Percentiles rank a stretch among this genome's conserved stretches.
Conservation (phyloP, 2,797 vertebrate genomes). For the Siniperca undulata region DNA sequence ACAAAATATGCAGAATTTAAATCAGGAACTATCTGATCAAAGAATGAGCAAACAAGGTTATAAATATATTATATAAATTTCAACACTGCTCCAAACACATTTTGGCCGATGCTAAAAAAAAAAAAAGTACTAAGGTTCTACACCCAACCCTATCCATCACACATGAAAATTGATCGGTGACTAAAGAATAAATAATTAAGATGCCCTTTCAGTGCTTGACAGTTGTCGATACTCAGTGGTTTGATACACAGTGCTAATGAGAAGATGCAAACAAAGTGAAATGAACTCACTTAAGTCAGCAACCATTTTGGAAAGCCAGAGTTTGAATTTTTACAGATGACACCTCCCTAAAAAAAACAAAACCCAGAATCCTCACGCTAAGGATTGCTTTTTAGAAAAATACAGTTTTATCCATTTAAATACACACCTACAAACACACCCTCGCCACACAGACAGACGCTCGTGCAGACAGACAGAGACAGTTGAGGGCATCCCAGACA, state of each 20-base stretch:
- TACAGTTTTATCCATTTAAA: background rate
- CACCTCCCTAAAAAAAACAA: background rate
- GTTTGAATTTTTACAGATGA: background rate
- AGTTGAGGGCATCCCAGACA: slow-evolving; percentile 33
- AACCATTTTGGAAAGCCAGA: background rate
- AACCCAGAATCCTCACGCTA: too few relatives aligned
- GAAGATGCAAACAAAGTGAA: background rate
- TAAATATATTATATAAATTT: background rate
- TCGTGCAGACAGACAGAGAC: slow-evolving; percentile 36
- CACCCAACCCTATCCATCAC: background rate
- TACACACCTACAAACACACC: background rate
- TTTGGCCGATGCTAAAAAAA: background rate
- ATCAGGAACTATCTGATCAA: background rate
- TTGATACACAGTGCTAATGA: background rate
- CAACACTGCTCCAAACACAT: background rate
- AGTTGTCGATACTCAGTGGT: background rate
- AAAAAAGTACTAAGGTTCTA: background rate
- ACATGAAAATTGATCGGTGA: background rate
- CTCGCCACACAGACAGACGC: background rate
- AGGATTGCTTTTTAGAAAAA: background rate
- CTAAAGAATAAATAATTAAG: background rate
- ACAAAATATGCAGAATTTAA: background rate
- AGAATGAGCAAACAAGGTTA: background rate
- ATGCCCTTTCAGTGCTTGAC: background rate
- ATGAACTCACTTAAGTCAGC: background rate